Base-by-base conservation (phyloP, 1,140 invertebrate genomes). In the Lerema accius region DNA sequence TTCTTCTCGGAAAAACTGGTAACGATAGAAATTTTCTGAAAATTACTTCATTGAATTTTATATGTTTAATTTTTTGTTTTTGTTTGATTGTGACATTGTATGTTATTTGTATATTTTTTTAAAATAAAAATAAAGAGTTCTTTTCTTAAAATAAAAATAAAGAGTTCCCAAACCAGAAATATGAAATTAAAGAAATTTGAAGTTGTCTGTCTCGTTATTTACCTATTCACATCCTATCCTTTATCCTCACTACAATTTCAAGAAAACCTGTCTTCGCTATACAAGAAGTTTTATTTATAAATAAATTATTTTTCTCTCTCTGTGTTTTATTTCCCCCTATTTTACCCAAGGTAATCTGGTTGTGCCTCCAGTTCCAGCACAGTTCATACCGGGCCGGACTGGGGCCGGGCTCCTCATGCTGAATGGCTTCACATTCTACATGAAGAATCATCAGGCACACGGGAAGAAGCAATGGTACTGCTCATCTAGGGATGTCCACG, bases 381-480 rank as follows among this genome's bases (percentile, higher is more conserved):
- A 84, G 67, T 90, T 88, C 60, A 90, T 90, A 59, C 85, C 87
- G 0, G 87, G 87, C 11, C 69, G 87, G 39, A 88, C 87, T 2
- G 87, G 87, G 3, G 84, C 87, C 4, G 84, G 87, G 4, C 67
- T 90, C 5, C 74, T 90, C 0, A 82, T 90, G 13, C 69, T 90
- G 2, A 87, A 90, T n/a, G 87, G 87, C 0, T 90, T 90, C 53
- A 90, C 87, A 3, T 90, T 90, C 58, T 90, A 90, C 45, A 87
- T 90, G 85, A 90, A 90, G 68, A 90, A 90, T 58, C 85, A 88
- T 63, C 87, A 88, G 64, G 87, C 87, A 0, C 85, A 88, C 43
- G 87, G 87, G 4, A 88, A 88, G 63, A 90, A 90, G 53, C 87
- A 90, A 55, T 88, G 87, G 87, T 90, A 90, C 65, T 90, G 87